phyloP scores from a whole-genome alignment of 2,888 invertebrate genomes.

The Hymenopus coronatus region DNA sequence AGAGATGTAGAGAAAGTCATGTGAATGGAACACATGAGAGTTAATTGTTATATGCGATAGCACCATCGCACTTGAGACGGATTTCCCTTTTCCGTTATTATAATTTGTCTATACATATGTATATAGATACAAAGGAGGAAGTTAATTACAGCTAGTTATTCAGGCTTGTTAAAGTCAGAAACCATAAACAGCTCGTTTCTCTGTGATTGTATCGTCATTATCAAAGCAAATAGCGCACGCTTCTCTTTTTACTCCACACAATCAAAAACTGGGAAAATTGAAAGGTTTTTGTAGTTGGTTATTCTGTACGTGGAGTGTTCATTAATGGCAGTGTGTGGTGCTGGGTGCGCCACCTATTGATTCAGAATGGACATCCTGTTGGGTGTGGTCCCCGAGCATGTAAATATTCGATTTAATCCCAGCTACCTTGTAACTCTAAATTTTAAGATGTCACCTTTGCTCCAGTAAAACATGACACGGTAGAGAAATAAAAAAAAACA shows the following conservation, averaged over 20 bases:
- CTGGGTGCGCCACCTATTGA: background rate
- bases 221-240: background rate
- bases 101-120: background rate
- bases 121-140: background rate
- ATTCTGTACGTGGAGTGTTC: background rate
- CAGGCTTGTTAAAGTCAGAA: background rate
- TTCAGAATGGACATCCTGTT: background rate
- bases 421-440: background rate
- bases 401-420: background rate
- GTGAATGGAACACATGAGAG: too few relatives aligned
- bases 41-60: too few relatives aligned
- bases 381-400: background rate
- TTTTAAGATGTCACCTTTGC: background rate
- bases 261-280: background rate
- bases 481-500: background rate
- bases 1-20: too few relatives aligned
- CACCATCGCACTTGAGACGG: too few relatives aligned
- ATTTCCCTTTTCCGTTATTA: background rate
- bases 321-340: background rate
- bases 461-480: background rate
- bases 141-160: background rate
- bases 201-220: background rate
- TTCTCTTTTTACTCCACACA: background rate
- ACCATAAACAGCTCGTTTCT: background rate
- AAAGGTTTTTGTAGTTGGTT: background rate